Percentiles rank a stretch among this genome's conserved stretches.
Evolutionary conservation across 2,797 vertebrate genomes (phyloP).

Genomic region (Mus caroli): DNA sequence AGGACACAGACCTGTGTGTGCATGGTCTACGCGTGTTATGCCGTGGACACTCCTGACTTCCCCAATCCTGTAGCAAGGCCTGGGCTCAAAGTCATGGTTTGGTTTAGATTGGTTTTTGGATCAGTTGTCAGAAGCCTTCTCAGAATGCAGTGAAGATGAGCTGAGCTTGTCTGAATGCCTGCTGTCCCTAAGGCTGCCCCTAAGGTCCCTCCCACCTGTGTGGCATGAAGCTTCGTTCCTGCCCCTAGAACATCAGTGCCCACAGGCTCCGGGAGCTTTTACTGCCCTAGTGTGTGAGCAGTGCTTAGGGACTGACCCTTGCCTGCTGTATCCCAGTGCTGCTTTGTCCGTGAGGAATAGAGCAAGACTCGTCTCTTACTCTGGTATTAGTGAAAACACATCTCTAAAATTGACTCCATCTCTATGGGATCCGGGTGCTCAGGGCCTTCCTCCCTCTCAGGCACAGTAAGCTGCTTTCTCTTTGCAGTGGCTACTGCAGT

Average conservation of each 20-base stretch:
- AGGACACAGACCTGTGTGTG: conserved; percentile 12
- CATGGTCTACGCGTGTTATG: not conserved
- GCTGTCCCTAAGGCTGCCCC: not conserved
- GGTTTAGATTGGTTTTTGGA: conserved; percentile 15
- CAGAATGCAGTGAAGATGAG: not conserved
- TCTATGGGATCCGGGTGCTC: conserved; percentile 17
- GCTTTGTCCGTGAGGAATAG: not conserved
- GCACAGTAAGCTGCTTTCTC: not conserved
- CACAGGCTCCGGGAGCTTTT: not conserved
- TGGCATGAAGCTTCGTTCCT: not conserved
- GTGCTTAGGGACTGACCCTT: conserved; percentile 38
- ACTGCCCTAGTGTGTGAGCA: not conserved
- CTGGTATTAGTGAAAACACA: not conserved
- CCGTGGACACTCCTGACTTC: conserved; percentile 1
- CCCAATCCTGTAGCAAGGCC: not conserved
- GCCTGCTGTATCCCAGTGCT: not conserved
- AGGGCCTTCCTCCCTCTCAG: not conserved
- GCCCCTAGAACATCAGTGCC: not conserved
- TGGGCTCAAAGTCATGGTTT: not conserved
- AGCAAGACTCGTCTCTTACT: not conserved
- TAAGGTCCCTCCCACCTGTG: not conserved
- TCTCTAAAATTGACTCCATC: conserved; percentile 14
- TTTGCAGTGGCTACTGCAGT: not conserved
- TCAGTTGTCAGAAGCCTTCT: conserved; percentile 55
- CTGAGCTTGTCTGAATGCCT: not conserved